Conservation (phyloP, 1,140 invertebrate species). For the Myzus persicae region DNA sequence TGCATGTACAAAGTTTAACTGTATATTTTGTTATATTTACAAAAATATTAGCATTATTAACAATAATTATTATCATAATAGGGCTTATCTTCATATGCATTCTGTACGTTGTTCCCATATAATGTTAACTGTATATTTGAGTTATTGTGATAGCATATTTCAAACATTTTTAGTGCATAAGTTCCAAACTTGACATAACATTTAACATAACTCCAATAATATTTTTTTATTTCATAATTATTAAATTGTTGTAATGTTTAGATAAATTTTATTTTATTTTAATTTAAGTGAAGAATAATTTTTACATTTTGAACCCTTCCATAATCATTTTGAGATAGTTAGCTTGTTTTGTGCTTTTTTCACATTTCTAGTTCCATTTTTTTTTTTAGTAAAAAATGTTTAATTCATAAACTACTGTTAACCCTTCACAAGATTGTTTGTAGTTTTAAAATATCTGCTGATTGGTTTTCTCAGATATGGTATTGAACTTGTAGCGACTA, state of each 20-base stretch:
- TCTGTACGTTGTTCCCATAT: neutral
- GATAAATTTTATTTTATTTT: too few species aligned
- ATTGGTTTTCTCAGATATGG: too few species aligned
- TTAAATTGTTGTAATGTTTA: too few species aligned
- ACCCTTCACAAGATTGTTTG: neutral
- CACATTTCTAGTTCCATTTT: rapidly evolving
- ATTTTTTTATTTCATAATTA: too few species aligned
- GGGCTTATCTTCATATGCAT: neutral
- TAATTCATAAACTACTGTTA: too few species aligned
- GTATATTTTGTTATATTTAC: too few species aligned
- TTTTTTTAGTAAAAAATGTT: neutral
- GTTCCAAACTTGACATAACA: too few species aligned
- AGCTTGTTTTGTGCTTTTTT: neutral
- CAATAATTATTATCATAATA: too few species aligned
- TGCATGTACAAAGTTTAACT: neutral
- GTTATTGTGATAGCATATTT: neutral
- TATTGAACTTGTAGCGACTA: too few species aligned
- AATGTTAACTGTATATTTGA: neutral
- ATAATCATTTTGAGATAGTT: neutral
- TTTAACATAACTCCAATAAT: too few species aligned
- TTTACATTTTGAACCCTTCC: neutral
- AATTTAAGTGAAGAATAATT: too few species aligned
- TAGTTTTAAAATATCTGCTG: neutral
- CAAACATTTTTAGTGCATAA: neutral
- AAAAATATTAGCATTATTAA: too few species aligned